Evolutionary conservation across 2,797 vertebrate species (phyloP), one percentile per base, ranked within the genome.

Genomic region (Gorsachius magnificus): DNA sequence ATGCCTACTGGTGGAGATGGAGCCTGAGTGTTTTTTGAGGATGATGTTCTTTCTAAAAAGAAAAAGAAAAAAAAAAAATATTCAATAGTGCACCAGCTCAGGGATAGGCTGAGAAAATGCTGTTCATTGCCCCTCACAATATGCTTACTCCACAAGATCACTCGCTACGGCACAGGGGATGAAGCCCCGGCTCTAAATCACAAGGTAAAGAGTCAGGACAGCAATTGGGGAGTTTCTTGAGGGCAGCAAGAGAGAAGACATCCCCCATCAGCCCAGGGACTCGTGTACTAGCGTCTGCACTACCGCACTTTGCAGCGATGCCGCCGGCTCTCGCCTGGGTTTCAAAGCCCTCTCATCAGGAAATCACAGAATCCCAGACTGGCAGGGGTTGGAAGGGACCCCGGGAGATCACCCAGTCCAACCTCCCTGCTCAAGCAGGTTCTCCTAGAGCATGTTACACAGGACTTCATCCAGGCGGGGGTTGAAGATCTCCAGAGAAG

Each of bases 1-100:
- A 97, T 3, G 31, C 98, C 98, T 9, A 96, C 17, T 0, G 98
- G 98, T 31, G 98, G 97, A 60, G 98, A 98, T 0, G 99, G 98
- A 13, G 98, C 98, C 94, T 99, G 99, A 0, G 98, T 98, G 69
- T 98, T 99, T 94, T 99, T 99, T 17, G 97, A 99, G 83, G 99
- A 97, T 7, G 98, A 93, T 70, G 98, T 89, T 98, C 96, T 99
- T 95, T 98, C 98, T 98, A 68, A 38, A 48, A 43, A 43, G 16
- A 43, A 43, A 43, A 43, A 43, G 79, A 81, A 41, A 16, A 43
- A 43, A 16, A 43, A 43, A 43, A 81, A 81, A 95, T 16, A 72
- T 80, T 53, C 38, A 60, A 96, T 7, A 90, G 45, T 22, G 6
- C 8, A 12, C 77, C 63, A 95, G 72, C 63, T 78, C 41, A 35